A percentile compares a stretch with the other conserved stretches of the same genome.
phyloP scores from a whole-genome alignment of 2,797 vertebrate genomes.

The Syngnathus acus region DNA sequence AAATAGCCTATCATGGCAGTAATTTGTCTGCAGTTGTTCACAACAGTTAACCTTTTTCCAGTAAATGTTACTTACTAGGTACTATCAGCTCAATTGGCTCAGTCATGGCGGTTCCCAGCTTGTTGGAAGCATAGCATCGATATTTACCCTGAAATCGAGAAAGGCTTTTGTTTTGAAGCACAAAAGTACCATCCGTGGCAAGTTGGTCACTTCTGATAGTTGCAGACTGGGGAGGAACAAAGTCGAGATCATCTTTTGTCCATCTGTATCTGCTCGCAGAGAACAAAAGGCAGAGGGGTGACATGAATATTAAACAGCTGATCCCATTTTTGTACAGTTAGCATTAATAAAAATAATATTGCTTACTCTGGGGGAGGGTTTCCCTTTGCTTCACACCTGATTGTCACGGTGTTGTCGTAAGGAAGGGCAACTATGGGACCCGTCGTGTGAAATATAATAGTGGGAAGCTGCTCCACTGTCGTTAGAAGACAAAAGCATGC shows the following conservation, averaged over 20 bases:
- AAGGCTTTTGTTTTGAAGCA: conserved; percentile 72
- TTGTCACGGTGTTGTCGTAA: conserved; percentile 73
- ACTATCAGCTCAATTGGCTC: conserved; percentile 80
- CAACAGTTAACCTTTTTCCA: neutral
- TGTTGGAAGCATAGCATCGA: conserved; percentile 82
- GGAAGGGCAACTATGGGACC: conserved; percentile 76
- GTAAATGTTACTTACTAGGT: conserved; percentile 70
- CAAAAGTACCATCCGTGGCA: conserved; percentile 72
- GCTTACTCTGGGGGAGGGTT: conserved; percentile 87
- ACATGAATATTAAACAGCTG: neutral
- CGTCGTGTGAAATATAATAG: conserved; percentile 74
- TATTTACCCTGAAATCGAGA: conserved; percentile 80
- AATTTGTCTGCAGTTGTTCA: neutral
- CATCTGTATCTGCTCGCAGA: conserved; percentile 78
- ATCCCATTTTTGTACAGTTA: neutral
- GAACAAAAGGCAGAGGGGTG: neutral
- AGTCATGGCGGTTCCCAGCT: conserved; percentile 83
- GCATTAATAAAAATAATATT: neutral
- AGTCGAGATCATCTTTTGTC: conserved; percentile 81
- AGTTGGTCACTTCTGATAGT: conserved; percentile 49
- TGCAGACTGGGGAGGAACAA: conserved; percentile 63
- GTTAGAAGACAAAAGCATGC: conserved; percentile 12
- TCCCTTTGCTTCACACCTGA: conserved; percentile 85
- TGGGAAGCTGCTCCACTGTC: conserved; percentile 86
- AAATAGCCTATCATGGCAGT: neutral